A percentile compares a stretch with the other conserved stretches of the same genome.
Conservation (phyloP, 2,888 invertebrate genomes). For the Metalampra italica region DNA sequence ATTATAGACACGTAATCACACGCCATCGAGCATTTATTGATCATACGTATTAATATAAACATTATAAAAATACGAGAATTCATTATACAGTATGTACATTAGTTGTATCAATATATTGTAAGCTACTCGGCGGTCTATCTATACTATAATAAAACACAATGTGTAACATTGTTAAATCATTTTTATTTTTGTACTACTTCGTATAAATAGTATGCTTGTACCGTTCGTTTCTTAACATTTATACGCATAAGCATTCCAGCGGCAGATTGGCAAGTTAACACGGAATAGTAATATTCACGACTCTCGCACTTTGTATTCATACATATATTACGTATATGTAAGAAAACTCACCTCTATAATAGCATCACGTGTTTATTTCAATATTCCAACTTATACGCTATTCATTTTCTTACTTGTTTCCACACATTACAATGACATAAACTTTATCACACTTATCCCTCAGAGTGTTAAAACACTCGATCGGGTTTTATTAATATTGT, state of each 20-base stretch:
- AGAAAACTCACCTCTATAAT: too few relatives aligned
- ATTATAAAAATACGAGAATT: neutral
- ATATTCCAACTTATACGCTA: too few relatives aligned
- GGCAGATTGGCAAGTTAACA: neutral
- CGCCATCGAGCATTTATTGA: neutral
- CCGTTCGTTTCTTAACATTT: constrained; percentile 14
- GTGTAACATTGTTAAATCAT: constrained; percentile 44
- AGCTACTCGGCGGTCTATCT: constrained; percentile 28
- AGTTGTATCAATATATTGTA: constrained; percentile 24
- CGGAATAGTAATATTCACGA: too few relatives aligned
- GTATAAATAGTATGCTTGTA: constrained; percentile 20
- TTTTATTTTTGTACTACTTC: constrained; percentile 36
- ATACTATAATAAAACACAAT: constrained; percentile 30
- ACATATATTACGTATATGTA: too few relatives aligned
- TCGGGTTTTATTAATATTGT: too few relatives aligned
- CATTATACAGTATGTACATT: constrained; percentile 33
- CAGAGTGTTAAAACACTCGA: too few relatives aligned
- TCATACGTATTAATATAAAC: neutral
- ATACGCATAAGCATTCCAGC: constrained; percentile 31
- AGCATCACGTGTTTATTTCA: too few relatives aligned
- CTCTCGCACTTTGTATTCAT: too few relatives aligned
- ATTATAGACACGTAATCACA: too few relatives aligned
- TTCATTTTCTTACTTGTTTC: too few relatives aligned
- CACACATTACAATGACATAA: too few relatives aligned
- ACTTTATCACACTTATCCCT: too few relatives aligned